A percentile compares a stretch with the other conserved stretches of the same genome.
Evolutionary conservation across 1,140 invertebrate species (phyloP).

Genomic region (Agrypnia vestita): DNA sequence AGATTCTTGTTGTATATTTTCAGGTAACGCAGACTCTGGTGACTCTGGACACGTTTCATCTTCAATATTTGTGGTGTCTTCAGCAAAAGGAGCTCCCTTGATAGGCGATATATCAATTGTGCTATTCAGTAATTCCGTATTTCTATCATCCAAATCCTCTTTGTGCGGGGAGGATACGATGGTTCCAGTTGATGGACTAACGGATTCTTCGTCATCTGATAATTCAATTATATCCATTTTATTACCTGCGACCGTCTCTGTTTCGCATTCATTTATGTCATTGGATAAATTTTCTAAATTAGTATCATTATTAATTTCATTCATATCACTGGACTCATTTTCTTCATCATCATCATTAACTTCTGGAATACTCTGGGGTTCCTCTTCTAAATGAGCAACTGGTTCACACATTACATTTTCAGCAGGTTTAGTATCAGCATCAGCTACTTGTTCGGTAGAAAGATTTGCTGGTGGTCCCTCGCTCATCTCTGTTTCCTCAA

Average conservation of each 20-base stretch:
- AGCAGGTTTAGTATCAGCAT: conserved; percentile 66
- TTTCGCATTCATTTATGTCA: background rate
- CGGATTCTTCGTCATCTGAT: conserved; percentile 29
- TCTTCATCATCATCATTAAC: background rate
- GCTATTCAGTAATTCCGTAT: conserved; percentile 72
- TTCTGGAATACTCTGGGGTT: background rate
- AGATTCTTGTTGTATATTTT: conserved; percentile 65
- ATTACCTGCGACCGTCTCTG: background rate
- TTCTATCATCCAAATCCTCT: conserved; percentile 68
- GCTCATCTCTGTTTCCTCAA: background rate
- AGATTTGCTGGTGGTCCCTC: conserved; percentile 11
- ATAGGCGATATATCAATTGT: conserved; percentile 75
- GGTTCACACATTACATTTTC: conserved; percentile 4
- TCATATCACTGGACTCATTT: background rate
- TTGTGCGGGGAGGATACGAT: conserved; percentile 63
- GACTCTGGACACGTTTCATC: conserved; percentile 50
- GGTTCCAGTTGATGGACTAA: background rate
- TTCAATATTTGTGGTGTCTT: conserved; percentile 60
- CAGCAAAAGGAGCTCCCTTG: conserved; percentile 65
- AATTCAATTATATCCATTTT: conserved; percentile 20
- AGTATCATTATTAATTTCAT: background rate
- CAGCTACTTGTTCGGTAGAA: conserved; percentile 65
- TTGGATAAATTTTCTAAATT: background rate
- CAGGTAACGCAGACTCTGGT: conserved; percentile 62
- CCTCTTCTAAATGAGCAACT: background rate